phyloP scores from a whole-genome alignment of 2,113 vertebrate species.

The Pelobates fuscus region DNA sequence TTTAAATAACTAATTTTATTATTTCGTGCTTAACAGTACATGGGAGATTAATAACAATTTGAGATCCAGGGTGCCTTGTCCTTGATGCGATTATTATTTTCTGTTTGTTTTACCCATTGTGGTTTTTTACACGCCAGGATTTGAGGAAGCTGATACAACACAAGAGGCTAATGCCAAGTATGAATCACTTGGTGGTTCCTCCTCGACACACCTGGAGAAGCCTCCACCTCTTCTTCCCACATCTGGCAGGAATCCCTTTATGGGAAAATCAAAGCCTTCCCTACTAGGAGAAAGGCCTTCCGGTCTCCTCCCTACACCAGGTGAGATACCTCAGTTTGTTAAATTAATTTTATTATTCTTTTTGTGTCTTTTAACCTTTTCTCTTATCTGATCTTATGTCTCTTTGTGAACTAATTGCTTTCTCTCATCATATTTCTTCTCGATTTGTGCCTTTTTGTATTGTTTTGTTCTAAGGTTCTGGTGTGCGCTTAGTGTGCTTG shows the following conservation, averaged over 20 bases:
- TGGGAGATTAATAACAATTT: too few species aligned
- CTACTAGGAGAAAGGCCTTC: slow-evolving; percentile 43
- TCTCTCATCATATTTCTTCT: too few species aligned
- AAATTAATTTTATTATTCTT: neutral
- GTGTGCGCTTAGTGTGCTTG: too few species aligned
- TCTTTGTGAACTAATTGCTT: too few species aligned
- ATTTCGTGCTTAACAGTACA: too few species aligned
- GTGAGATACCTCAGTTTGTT: neutral
- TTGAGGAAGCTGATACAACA: slow-evolving; percentile 30
- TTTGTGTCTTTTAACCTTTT: too few species aligned
- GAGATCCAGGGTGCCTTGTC: too few species aligned
- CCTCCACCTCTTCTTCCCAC: slow-evolving; percentile 68
- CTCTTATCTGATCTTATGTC: too few species aligned
- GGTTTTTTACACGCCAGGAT: slow-evolving; percentile 43
- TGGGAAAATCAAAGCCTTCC: slow-evolving; percentile 52
- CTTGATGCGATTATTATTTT: too few species aligned
- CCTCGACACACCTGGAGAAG: slow-evolving; percentile 60
- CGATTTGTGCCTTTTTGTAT: too few species aligned
- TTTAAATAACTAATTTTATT: too few species aligned
- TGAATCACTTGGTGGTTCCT: neutral
- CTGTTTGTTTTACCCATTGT: slow-evolving; percentile 3
- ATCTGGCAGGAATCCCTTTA: slow-evolving; percentile 48
- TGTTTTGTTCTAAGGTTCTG: too few species aligned
- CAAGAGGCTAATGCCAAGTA: neutral
- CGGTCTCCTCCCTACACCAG: slow-evolving; percentile 58